Percentiles rank a stretch among this genome's conserved stretches.
phyloP scores from a whole-genome alignment of 1,140 invertebrate genomes.

The Lepidurus packardi region DNA sequence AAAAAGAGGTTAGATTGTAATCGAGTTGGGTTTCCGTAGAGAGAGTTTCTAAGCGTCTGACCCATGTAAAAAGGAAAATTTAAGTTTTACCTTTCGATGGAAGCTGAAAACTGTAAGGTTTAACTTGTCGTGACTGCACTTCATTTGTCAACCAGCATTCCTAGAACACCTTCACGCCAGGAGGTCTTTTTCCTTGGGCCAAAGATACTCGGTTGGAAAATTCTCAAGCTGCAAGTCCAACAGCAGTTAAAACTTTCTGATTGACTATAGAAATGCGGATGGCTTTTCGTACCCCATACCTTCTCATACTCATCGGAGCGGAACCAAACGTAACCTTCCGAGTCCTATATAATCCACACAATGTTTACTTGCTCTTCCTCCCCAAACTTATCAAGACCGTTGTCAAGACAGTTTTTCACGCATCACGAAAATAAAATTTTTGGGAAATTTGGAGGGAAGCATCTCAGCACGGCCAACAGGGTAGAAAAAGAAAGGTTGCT shows the following conservation, averaged over 20 bases:
- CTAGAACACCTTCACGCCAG: conserved; percentile 12
- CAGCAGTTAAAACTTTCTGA: conserved; percentile 7
- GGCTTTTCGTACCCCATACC: conserved; percentile 5
- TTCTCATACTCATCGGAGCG: neutral
- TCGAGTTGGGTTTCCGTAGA: no score
- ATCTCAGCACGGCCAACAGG: neutral
- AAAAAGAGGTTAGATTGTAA: no score
- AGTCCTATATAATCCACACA: neutral
- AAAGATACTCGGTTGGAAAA: neutral
- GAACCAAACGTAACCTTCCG: neutral
- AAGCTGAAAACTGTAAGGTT: conserved; percentile 4
- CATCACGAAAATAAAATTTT: conserved; percentile 15
- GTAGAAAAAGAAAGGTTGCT: neutral
- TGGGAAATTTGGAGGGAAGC: neutral
- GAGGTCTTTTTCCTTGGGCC: neutral
- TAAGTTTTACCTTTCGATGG: neutral
- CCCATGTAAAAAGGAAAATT: no score
- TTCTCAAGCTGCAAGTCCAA: conserved; percentile 11
- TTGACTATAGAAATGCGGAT: conserved; percentile 19
- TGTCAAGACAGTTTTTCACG: conserved; percentile 19
- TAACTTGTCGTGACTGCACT: conserved; percentile 16
- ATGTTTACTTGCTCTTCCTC: neutral
- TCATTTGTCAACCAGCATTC: conserved; percentile 18
- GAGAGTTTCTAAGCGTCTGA: no score
- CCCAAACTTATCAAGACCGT: neutral